Evolutionary conservation across 2,797 vertebrate genomes (phyloP).

Genomic region (Tauraco hartlaubi): DNA sequence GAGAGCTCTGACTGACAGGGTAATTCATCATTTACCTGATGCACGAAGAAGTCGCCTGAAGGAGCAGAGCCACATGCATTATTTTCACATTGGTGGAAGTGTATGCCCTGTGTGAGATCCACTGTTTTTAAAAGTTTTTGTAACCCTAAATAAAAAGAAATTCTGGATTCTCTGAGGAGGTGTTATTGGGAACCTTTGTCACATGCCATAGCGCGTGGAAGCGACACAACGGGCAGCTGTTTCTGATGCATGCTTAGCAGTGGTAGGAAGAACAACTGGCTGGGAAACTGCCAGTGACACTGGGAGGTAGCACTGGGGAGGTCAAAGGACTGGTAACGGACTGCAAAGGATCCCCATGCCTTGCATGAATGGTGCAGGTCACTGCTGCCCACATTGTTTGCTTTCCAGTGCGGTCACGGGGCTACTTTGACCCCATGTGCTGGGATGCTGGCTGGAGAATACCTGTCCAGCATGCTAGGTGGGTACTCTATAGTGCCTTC

Average conservation of each 20-base stretch:
- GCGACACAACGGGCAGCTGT: background rate
- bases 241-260: background rate
- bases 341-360: background rate
- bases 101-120: background rate
- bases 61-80: conserved; percentile 47
- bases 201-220: fast-evolving
- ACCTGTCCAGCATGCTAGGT: background rate
- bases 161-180: background rate
- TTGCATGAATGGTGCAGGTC: background rate
- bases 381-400: background rate
- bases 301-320: background rate
- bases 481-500: background rate
- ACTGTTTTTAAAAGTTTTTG: background rate
- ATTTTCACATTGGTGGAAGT: background rate
- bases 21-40: conserved; percentile 73
- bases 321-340: background rate
- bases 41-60: conserved; percentile 7
- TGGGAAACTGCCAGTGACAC: background rate
- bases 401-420: background rate
- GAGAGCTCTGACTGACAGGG: conserved; percentile 61
- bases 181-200: background rate
- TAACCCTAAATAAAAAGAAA: background rate
- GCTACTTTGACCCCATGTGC: background rate
- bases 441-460: background rate
- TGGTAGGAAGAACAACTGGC: background rate